Evolutionary conservation across 30 jellyfish, hydroid and myxozoan species (phyloP), one percentile per base, ranked within the genome.

Genomic region (Sanderia malayensis): DNA sequence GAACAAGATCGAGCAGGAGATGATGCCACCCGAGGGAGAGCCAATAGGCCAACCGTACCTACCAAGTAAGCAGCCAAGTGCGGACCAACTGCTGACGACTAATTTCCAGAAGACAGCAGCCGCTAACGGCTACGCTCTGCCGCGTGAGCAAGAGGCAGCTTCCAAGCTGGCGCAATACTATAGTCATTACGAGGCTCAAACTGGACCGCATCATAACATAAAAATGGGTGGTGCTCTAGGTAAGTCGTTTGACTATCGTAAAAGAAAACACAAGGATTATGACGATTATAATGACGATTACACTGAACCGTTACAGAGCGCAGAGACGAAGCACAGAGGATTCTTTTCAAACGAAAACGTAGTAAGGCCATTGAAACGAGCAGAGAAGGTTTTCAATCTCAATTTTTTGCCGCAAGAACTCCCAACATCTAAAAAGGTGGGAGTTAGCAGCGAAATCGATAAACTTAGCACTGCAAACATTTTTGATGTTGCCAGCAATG

Each of bases 201-300:
- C 49, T 1, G 46, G 28, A 26, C 80, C 79, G 10, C 87, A 76
- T 29, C 87, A 76, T 29, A 58, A 47, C 28, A 7, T 76, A 0
- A 46, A 76, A 19, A 67, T 61, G 9, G 87, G 87, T 0, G 87
- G 87, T n/a, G 65, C 80, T 9, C 41, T 62, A n/a, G 87, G 87
- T 76, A 61, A 46, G 80, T 49, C 64, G 3, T 49, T 3, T 49
- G 8, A 4, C 27, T 24, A 19, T 49, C 64, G 18, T 49, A 8
- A 49, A 4, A 49, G 23, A 19, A 37, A 37, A 13, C 52, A 37
- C 13, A 6, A 37, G 6, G 13, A 13, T 4, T 4, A 37, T 6
- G 10, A 4, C 52, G 13, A 4, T 6, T 37, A 37, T 37, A 13
- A 37, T 13, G 6, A 6, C 13, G 52, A 37, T 37, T 37, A 4